Evolutionary conservation across 2,888 invertebrate species (phyloP), one percentile per base, ranked within the genome.

Genomic region (Anodontia alba): DNA sequence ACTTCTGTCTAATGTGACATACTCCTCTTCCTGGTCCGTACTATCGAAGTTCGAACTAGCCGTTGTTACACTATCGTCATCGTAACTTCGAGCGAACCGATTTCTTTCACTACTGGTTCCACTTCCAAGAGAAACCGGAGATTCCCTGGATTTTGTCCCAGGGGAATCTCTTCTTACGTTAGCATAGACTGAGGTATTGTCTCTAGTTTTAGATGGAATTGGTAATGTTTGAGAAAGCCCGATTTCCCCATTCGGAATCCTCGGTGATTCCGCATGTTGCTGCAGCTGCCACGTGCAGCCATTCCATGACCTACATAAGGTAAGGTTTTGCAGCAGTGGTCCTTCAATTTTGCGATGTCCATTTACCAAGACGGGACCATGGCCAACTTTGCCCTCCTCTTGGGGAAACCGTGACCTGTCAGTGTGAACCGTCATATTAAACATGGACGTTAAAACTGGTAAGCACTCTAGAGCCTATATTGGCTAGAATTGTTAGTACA

Each of bases 1-100:
- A 71, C 84, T 90, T 38, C 88, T 78, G 74, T 90, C 90, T 80
- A 89, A 74, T 12, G 89, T 89, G 7, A 88, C 90, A 70, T 89
- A 89, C 42, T 88, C 90, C 62, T 86, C 87, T 51, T 90, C 89
- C 10, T 87, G 86, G 20, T 88, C 87, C 15, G 84, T 86, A 62
- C 86, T 86, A 42, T 88, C 87, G 54, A 86, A 54, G 66, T 84
- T 86, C 20, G 86, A 87, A 62, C 84, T 87, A 15, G 84, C 84
- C 66, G 87, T 84, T 12, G 84, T 87, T 5, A 84, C 49, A 36
- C 87, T 87, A 36, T 84, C 87, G 29, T 83, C 83, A 70, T 87
- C 87, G 43, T 84, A 83, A 54, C 80, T 81, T 10, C 73, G 66
- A 5, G 81, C 70, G 1, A 78, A 74, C 33, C 81, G 69, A 66